A percentile compares a stretch with the other conserved stretches of the same genome.
Conservation (phyloP, 2,797 vertebrate species). For the Propithecus deckenii region DNA sequence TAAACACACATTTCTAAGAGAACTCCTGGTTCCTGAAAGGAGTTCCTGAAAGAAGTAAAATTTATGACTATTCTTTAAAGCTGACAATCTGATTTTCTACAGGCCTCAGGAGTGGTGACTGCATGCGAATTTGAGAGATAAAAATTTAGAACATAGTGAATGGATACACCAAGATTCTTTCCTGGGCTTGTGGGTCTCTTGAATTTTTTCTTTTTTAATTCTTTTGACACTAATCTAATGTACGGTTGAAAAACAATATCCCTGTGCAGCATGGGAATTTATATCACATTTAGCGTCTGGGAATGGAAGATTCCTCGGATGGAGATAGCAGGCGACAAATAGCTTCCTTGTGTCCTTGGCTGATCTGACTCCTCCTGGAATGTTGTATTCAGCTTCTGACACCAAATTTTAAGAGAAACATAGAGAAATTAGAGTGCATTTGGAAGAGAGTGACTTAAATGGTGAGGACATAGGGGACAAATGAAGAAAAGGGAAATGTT, state of each 20-base stretch:
- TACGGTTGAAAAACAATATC: slow-evolving; percentile 10
- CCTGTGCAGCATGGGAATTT: neutral
- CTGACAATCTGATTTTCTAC: slow-evolving; percentile 33
- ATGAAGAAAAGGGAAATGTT: neutral
- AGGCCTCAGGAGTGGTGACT: neutral
- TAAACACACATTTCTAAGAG: slow-evolving; percentile 33
- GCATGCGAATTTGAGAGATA: neutral
- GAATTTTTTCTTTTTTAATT: neutral
- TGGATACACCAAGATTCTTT: neutral
- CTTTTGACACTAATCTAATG: neutral
- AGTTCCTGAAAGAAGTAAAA: slow-evolving; percentile 45
- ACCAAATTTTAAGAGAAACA: neutral
- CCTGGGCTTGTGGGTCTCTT: neutral
- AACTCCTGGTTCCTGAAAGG: neutral
- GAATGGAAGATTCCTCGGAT: neutral
- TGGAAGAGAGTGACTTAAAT: neutral
- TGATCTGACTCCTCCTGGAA: neutral
- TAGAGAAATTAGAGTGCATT: neutral
- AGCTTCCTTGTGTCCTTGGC: neutral
- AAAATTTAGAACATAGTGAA: neutral
- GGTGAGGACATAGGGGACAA: neutral
- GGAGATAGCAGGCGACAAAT: neutral
- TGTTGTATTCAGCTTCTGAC: neutral
- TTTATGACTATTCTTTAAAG: slow-evolving; percentile 16
- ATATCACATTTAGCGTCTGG: neutral